These are phyloP conservation scores for Drosophila parabipectinata DNA, from an alignment of 1,140 invertebrate species.

Conservation along the genomic window DNA sequence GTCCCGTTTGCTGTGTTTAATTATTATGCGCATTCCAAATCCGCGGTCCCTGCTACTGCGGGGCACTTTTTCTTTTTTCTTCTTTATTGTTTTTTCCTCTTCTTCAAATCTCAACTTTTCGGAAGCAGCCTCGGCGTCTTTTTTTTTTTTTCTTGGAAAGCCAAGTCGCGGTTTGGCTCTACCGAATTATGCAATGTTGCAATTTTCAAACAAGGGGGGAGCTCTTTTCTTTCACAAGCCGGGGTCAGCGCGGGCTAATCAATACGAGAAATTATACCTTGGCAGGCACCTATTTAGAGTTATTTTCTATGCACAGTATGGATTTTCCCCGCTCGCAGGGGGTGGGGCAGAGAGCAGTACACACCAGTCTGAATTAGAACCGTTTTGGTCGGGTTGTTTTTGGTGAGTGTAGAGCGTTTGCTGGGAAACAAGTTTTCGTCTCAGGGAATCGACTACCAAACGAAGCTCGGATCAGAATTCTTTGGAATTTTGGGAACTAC, in stretches of 20 bases:
- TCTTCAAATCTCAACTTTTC: slow-evolving; percentile 1
- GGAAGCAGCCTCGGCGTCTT: slow-evolving; percentile 17
- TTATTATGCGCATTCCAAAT: slow-evolving; percentile 66
- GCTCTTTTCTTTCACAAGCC: background rate
- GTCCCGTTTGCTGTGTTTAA: slow-evolving; percentile 33
- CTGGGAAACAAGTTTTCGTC: slow-evolving; percentile 51
- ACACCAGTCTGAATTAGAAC: slow-evolving; percentile 39
- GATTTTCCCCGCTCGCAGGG: slow-evolving; percentile 16
- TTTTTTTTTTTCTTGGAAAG: slow-evolving; percentile 56
- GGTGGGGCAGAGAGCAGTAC: slow-evolving; percentile 6
- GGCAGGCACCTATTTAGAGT: slow-evolving; percentile 47
- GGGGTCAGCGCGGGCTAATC: slow-evolving; percentile 22
- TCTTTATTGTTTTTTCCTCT: slow-evolving; percentile 21
- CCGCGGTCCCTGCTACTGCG: slow-evolving; percentile 21
- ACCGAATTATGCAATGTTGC: slow-evolving; percentile 62
- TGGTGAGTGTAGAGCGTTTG: slow-evolving; percentile 36
- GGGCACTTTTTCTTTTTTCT: slow-evolving; percentile 19
- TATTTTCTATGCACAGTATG: slow-evolving; percentile 38
- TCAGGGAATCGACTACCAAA: no score
- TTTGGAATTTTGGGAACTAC: no score
- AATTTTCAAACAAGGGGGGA: background rate
- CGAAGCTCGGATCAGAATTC: no score
- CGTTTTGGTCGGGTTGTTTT: slow-evolving; percentile 56
- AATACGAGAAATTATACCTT: slow-evolving; percentile 25
- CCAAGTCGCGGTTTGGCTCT: background rate